Evolutionary conservation across 2,888 invertebrate species (phyloP).

Genomic region (Drosophila fulvimacula): DNA sequence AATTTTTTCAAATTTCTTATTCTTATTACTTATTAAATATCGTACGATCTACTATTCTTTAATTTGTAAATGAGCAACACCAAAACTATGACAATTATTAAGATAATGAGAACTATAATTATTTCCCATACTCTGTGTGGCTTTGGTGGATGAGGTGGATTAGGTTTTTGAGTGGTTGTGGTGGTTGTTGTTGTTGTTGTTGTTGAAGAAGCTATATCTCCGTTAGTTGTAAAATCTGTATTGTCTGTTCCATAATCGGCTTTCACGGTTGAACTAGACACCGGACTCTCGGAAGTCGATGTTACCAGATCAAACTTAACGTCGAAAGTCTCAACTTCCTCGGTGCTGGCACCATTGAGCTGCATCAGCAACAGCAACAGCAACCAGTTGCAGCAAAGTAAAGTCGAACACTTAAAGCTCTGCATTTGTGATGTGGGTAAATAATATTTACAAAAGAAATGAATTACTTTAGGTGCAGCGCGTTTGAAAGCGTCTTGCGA

Average conservation of each 20-base stretch:
- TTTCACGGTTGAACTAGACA: no score
- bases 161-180: neutral
- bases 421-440: conserved; percentile 2
- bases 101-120: neutral
- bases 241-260: neutral
- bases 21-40: neutral
- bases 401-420: neutral
- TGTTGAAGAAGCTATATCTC: neutral
- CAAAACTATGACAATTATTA: neutral
- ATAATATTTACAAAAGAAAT: neutral
- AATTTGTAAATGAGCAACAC: neutral
- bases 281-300: neutral
- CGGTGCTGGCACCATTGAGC: neutral
- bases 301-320: fast-evolving
- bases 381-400: neutral
- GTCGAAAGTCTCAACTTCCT: neutral
- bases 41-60: conserved; percentile 10
- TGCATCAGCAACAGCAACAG: neutral
- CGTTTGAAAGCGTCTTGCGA: neutral
- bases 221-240: no score
- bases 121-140: neutral
- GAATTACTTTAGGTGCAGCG: neutral
- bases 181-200: neutral
- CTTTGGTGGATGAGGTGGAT: neutral
- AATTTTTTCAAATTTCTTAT: neutral